A percentile compares a stretch with the other conserved stretches of the same genome.
Conservation (phyloP, 2,888 invertebrate genomes). For the Epsilonema sp. region DNA sequence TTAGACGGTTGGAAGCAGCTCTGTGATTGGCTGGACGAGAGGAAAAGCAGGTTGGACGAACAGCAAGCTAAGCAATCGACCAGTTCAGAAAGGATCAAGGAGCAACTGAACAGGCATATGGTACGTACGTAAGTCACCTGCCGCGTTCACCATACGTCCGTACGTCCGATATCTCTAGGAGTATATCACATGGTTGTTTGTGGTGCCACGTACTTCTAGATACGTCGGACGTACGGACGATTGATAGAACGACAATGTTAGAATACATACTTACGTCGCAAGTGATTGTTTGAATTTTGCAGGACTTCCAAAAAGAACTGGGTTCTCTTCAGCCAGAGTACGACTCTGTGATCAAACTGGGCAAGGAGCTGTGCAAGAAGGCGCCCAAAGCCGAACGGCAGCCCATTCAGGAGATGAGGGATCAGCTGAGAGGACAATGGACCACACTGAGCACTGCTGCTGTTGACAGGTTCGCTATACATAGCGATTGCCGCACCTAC, state of each 20-base stretch:
- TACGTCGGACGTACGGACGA: too few species aligned
- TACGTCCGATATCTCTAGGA: too few species aligned
- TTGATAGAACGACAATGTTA: too few species aligned
- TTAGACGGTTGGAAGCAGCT: constrained; percentile 71
- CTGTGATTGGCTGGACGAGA: constrained; percentile 72
- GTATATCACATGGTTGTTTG: too few species aligned
- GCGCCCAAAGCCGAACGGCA: constrained; percentile 75
- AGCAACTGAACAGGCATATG: constrained; percentile 60
- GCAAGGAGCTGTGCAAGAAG: constrained; percentile 72
- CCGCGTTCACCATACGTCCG: too few species aligned
- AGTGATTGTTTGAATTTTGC: too few species aligned
- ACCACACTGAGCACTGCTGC: constrained; percentile 35
- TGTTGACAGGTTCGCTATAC: constrained; percentile 46
- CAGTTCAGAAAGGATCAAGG: constrained; percentile 67
- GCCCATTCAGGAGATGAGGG: constrained; percentile 58
- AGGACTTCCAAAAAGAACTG: constrained; percentile 70
- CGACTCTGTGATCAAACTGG: constrained; percentile 70
- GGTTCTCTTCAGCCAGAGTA: constrained; percentile 64
- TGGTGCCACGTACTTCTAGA: background rate
- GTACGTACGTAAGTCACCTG: too few species aligned
- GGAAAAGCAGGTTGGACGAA: constrained; percentile 58
- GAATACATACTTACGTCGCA: too few species aligned
- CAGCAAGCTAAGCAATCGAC: constrained; percentile 36
- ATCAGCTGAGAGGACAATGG: constrained; percentile 48
- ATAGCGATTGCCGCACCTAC: constrained; percentile 10